Evolutionary conservation across 2,888 invertebrate genomes (phyloP), one percentile per base, ranked within the genome.

Genomic region (Gastracanthus pulcherrimus): DNA sequence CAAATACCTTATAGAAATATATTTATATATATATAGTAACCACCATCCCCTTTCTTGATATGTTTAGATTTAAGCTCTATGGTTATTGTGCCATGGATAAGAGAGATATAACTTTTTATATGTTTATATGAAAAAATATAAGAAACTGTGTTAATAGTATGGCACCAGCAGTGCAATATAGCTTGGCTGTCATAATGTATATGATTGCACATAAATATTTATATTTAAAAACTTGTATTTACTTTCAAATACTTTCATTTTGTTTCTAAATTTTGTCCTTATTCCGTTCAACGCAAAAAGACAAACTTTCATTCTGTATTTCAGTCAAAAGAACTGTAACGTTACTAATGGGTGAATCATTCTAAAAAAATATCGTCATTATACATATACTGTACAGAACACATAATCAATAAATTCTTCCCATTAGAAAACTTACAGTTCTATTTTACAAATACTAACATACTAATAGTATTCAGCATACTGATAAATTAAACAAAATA

Each of bases 221-320:
- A 80, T 58, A 60, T 66, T 31, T 9, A 69, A 48, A 34, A 72
- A 29, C n/a, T 64, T 55, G 51, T 29, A 41, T 71, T 79, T 60
- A 79, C 76, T 79, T 76, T 82, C 71, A 51, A 45, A 76, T 82
- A 79, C 72, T 82, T 76, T 82, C 79, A 71, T 19, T 74, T 75
- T 13, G 7, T 60, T 79, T 58, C 23, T 6, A 51, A 51, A 36
- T 51, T 62, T 51, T 36, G 60, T 48, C n/a, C 48, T 60, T 79
- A 26, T n/a, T 31, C 4, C 16, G 29, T 70, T 36, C 34, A 60
- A 11, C 45, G 23, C 11, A 51, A 31, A 58, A 69, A 29, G 31
- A 51, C 29, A 80, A 55, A n/a, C n/a, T 67, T 51, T 67, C 29
- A 26, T 62, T 67, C 36, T 67, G 9, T 26, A 26, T 41, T 31